Evolutionary conservation across 2,113 vertebrate genomes (phyloP).

Genomic region (Leucopsar rothschildi): DNA sequence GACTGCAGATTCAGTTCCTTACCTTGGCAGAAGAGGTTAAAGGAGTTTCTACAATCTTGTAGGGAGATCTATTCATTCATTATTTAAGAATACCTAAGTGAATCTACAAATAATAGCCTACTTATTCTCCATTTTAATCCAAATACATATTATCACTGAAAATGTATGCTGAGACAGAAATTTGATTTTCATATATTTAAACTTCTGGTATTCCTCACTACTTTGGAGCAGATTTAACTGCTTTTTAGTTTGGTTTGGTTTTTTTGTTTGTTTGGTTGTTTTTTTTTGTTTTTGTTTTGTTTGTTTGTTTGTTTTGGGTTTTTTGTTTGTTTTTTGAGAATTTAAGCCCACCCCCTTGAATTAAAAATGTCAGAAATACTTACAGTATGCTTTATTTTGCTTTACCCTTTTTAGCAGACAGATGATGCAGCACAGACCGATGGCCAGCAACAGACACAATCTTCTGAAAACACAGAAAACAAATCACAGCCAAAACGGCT

Average conservation of each 20-base stretch:
- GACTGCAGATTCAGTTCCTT: not conserved
- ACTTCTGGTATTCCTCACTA: not conserved
- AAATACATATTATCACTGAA: not conserved
- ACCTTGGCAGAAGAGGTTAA: not conserved
- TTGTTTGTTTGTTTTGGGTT: too few species aligned
- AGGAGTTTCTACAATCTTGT: not conserved
- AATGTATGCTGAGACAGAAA: not conserved
- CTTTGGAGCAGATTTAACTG: not conserved
- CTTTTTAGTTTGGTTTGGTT: not conserved
- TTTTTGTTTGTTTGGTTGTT: not conserved
- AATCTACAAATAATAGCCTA: not conserved
- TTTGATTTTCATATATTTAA: not conserved
- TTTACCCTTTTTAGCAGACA: constrained; percentile 84
- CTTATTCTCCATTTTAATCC: not conserved
- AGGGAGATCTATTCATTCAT: not conserved
- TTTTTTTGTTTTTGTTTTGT: too few species aligned
- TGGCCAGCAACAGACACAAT: constrained; percentile 87
- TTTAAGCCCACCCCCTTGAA: not conserved
- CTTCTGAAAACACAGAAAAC: constrained; percentile 90
- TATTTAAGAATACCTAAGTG: not conserved
- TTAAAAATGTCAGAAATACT: not conserved
- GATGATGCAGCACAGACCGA: constrained; percentile 90
- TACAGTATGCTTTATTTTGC: not conserved
- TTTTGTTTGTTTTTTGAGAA: not conserved
- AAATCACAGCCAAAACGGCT: constrained; percentile 96